phyloP scores from a whole-genome alignment of 2,888 invertebrate species.

The Temnothorax rugatulus region DNA sequence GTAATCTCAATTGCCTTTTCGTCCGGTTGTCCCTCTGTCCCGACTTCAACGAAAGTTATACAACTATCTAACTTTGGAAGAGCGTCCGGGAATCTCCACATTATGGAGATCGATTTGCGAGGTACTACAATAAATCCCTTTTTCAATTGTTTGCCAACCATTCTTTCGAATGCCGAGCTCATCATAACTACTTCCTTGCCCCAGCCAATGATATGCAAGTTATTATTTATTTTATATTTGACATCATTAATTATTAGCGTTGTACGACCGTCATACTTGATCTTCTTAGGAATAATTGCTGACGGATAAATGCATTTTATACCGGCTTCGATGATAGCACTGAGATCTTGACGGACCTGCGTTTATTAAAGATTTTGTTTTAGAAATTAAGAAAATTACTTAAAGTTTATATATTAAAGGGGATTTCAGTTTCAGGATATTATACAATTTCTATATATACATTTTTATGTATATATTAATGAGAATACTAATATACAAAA shows the following conservation, averaged over 20 bases:
- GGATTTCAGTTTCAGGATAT: not conserved
- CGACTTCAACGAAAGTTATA: slow-evolving; percentile 87
- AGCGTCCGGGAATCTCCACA: slow-evolving; percentile 76
- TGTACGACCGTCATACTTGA: slow-evolving; percentile 75
- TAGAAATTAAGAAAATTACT: not conserved
- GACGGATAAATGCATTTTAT: slow-evolving; percentile 74
- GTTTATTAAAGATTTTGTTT: not conserved
- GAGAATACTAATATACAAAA: not conserved
- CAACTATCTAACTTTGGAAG: slow-evolving; percentile 78
- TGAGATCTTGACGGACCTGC: slow-evolving; percentile 78
- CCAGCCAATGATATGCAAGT: slow-evolving; percentile 86
- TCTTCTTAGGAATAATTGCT: slow-evolving; percentile 74
- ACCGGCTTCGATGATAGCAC: slow-evolving; percentile 74
- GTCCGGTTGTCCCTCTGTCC: slow-evolving; percentile 88
- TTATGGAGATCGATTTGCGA: slow-evolving; percentile 80
- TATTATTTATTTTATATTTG: slow-evolving; percentile 79
- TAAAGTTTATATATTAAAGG: not conserved
- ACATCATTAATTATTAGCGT: slow-evolving; percentile 72
- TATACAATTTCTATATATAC: too few relatives aligned
- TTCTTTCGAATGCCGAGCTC: slow-evolving; percentile 86
- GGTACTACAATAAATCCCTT: slow-evolving; percentile 88
- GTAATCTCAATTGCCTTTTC: slow-evolving; percentile 86
- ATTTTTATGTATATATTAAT: not conserved
- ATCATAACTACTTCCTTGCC: slow-evolving; percentile 89
- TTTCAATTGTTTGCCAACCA: slow-evolving; percentile 86